Evolutionary conservation across 2,888 invertebrate genomes (phyloP).

Genomic region (Drosophila histrio): DNA sequence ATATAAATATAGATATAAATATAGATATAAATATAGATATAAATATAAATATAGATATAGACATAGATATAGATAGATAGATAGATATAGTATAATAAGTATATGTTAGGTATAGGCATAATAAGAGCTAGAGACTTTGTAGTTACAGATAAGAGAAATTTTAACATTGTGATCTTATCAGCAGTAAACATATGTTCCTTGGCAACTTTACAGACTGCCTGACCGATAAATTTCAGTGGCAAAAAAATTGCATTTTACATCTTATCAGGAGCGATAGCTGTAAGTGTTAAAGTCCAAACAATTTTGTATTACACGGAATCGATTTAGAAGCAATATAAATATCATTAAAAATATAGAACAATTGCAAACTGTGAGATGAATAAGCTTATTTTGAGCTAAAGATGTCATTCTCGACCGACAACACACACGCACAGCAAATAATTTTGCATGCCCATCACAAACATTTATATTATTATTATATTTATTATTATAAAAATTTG

Average conservation of each 20-base stretch:
- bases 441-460: no score
- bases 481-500: no score
- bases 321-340: no score
- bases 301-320: not conserved
- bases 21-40: not conserved
- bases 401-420: no score
- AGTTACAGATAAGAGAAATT: not conserved
- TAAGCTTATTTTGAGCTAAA: not conserved
- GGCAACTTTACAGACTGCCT: conserved; percentile 6
- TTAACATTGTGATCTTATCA: conserved; percentile 11
- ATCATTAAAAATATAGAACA: no score
- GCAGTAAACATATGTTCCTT: not conserved
- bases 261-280: not conserved
- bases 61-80: not conserved
- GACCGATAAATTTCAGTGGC: conserved; percentile 8
- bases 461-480: no score
- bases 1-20: not conserved
- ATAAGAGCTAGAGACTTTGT: not conserved
- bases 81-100: not conserved
- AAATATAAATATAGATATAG: no score
- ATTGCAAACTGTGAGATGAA: not conserved
- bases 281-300: not conserved
- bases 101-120: not conserved
- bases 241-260: not conserved
- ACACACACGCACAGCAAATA: no score